Conservation (phyloP, 2,888 invertebrate species). For the Calliphora vomitoria region DNA sequence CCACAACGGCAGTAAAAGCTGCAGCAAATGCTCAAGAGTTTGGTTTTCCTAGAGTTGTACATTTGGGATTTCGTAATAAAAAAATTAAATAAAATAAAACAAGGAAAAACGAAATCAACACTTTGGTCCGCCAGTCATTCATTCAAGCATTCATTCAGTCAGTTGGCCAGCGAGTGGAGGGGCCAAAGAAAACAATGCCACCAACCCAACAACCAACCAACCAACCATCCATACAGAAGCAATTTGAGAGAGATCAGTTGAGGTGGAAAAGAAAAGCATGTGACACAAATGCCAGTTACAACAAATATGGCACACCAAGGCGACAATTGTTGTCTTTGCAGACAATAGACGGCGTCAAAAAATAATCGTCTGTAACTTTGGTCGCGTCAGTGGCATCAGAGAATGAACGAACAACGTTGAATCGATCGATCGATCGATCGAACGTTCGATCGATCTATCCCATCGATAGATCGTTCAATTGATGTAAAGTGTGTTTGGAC, state of each 20-base stretch:
- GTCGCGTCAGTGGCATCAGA: constrained; percentile 55
- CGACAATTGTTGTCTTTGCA: constrained; percentile 81
- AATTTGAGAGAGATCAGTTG: constrained; percentile 40
- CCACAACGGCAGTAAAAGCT: constrained; percentile 43
- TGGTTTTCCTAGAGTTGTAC: constrained; percentile 55
- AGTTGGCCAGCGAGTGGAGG: constrained; percentile 8
- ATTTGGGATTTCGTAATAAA: constrained; percentile 68
- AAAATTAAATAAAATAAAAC: constrained; percentile 18
- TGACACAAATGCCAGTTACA: constrained; percentile 74
- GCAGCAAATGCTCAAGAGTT: constrained; percentile 51
- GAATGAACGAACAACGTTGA: constrained; percentile 27
- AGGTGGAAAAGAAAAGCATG: constrained; percentile 70
- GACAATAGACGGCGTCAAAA: constrained; percentile 73
- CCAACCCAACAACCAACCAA: constrained; percentile 31
- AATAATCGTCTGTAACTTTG: constrained; percentile 68
- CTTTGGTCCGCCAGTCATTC: constrained; percentile 54
- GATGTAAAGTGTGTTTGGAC: constrained; percentile 10
- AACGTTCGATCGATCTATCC: constrained; percentile 54
- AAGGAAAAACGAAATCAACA: constrained; percentile 52
- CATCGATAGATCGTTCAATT: constrained; percentile 21
- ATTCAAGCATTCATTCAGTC: constrained; percentile 33
- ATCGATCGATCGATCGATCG: constrained; percentile 52
- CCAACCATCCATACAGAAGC: constrained; percentile 30
- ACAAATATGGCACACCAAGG: constrained; percentile 81
- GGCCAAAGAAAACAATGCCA: constrained; percentile 54